Percentiles rank a stretch among this genome's conserved stretches.
phyloP scores from a whole-genome alignment of 2,888 invertebrate species.

The Synergus umbraculus region DNA sequence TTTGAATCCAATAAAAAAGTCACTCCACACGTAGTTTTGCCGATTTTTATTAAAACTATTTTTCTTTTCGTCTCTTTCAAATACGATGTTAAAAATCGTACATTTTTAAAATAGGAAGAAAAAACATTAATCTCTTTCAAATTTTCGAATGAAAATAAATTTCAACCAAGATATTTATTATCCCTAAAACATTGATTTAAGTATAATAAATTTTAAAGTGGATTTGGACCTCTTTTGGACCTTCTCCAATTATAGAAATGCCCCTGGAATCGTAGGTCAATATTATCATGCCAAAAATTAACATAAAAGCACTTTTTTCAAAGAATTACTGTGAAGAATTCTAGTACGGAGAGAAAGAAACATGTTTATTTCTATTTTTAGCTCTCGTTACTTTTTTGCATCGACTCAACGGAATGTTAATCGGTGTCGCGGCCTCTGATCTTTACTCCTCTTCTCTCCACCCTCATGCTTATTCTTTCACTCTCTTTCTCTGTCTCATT shows the following conservation, averaged over 20 bases:
- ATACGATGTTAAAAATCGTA: background rate
- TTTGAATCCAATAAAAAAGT: background rate
- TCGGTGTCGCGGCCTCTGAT: slow-evolving; percentile 54
- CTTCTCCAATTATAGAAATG: too few species aligned
- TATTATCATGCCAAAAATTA: too few species aligned
- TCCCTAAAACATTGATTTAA: too few species aligned
- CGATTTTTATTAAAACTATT: background rate
- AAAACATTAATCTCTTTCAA: too few species aligned
- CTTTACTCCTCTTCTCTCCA: slow-evolving; percentile 31
- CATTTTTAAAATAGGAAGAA: too few species aligned
- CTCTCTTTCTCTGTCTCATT: slow-evolving; percentile 44
- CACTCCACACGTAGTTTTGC: background rate
- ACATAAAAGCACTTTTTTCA: background rate
- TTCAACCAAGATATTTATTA: too few species aligned
- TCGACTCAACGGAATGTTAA: slow-evolving; percentile 46
- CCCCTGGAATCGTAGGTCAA: too few species aligned
- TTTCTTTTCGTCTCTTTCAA: background rate
- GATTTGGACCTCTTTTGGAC: too few species aligned
- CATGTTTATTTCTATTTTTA: slow-evolving; percentile 9
- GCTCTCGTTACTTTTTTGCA: slow-evolving; percentile 23
- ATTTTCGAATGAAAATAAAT: too few species aligned
- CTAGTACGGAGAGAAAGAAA: background rate
- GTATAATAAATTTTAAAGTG: too few species aligned
- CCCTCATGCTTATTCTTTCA: slow-evolving; percentile 44
- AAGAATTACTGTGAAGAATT: background rate